These are phyloP conservation scores for Semnopithecus entellus DNA, from an alignment of 2,113 vertebrate species.

Conservation along the genomic window DNA sequence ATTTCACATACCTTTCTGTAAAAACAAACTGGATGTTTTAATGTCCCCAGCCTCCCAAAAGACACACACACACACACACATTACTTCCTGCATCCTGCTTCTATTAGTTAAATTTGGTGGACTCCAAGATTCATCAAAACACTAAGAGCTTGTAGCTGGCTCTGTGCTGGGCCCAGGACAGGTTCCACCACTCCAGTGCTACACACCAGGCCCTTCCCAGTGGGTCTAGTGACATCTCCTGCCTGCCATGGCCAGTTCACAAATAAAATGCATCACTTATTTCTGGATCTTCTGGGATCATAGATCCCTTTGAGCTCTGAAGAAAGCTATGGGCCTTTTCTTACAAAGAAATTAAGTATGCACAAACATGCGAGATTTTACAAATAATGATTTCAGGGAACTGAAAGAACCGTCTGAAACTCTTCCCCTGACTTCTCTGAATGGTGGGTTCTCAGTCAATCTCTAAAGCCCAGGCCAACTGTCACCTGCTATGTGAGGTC, in stretches of 20 bases:
- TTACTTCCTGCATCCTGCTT: not conserved
- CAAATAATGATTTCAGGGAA: not conserved
- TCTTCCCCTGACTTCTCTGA: not conserved
- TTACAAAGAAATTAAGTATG: not conserved
- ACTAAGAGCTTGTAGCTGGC: not conserved
- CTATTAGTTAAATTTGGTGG: not conserved
- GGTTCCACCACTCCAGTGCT: not conserved
- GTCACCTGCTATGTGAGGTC: not conserved
- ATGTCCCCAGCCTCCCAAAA: not conserved
- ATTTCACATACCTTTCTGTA: not conserved
- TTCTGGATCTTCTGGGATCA: not conserved
- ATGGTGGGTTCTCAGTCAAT: fast-evolving
- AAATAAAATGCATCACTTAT: not conserved
- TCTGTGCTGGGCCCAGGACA: not conserved
- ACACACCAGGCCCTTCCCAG: not conserved
- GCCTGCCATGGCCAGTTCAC: not conserved
- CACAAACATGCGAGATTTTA: fast-evolving
- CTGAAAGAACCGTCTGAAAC: not conserved
- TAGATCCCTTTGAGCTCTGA: not conserved
- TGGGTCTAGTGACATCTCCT: not conserved
- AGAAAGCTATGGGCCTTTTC: not conserved
- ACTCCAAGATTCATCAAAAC: not conserved
- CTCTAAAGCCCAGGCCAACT: not conserved
- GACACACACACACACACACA: not conserved
- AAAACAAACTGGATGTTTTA: not conserved